Evolutionary conservation across 1,140 invertebrate species (phyloP).

Genomic region (Anastatus disparis): DNA sequence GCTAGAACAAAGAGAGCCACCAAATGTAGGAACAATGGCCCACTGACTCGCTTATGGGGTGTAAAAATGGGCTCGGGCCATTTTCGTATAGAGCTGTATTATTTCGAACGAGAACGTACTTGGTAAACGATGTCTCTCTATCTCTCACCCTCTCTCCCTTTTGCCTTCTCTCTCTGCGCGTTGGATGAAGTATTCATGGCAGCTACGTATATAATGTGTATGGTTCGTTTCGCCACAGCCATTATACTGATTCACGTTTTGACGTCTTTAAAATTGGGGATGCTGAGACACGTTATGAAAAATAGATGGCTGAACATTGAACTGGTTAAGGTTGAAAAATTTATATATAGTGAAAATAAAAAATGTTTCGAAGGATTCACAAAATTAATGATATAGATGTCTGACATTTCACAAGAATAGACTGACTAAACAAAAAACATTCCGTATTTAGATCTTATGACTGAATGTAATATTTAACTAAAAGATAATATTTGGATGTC

Average conservation of each 20-base stretch:
- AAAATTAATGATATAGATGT: too few relatives aligned
- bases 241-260: constrained; percentile 4
- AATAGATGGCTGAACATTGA: not conserved
- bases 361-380: too few relatives aligned
- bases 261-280: not conserved
- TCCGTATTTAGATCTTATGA: too few relatives aligned
- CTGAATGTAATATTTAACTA: too few relatives aligned
- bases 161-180: too few relatives aligned
- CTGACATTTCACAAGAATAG: too few relatives aligned
- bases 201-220: not conserved
- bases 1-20: too few relatives aligned
- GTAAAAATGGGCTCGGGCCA: constrained; percentile 26
- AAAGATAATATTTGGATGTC: too few relatives aligned
- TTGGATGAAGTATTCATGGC: not conserved
- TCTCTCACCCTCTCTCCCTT: too few relatives aligned
- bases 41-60: constrained; percentile 11
- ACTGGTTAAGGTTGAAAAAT: not conserved
- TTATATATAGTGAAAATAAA: too few relatives aligned
- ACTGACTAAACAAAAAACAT: too few relatives aligned
- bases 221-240: not conserved
- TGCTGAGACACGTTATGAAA: not conserved
- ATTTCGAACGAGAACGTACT: not conserved
- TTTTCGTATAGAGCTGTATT: not conserved
- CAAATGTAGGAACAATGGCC: constrained; percentile 15
- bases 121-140: too few relatives aligned